Evolutionary conservation across 2,113 vertebrate species (phyloP), one percentile per base, ranked within the genome.

Genomic region (Ibidorhyncha struthersii): DNA sequence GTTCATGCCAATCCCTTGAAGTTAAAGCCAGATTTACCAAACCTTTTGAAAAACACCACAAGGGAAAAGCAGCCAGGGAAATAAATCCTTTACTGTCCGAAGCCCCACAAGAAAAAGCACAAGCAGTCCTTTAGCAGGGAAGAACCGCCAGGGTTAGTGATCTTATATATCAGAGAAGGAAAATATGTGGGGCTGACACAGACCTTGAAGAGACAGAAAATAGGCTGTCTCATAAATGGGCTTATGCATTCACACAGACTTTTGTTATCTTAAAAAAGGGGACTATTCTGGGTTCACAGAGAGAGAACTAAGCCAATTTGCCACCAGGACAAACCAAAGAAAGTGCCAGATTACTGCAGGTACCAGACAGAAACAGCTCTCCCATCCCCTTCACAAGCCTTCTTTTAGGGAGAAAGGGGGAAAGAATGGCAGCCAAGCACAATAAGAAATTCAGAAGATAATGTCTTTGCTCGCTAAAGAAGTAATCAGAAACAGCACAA

Each of bases 401-500:
- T 26, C 40, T n/a, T 62, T 71, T 45, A 45, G 45, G 45, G 45
- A 19, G 45, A 45, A 45, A 45, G 45, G 45, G 45, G 18, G 43
- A 61, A 80, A 32, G 49, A 56, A 79, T 3, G 6, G 65, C 38
- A 85, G 29, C 10, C 10, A 53, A 85, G 43, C 10, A 52, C 8
- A 78, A 0, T 26, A 56, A 65, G 50, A 86, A 94, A 74, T 47
- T 50, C 40, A 47, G 47, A 1, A 62, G 36, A 29, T 38, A 61
- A 83, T 21, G 34, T 30, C 65, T 95, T 65, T 47, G 11, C 14
- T 83, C 36, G 71, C 72, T 58, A 10, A 83, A 72, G 41, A 79
- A 12, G 49, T 53, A 93, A 92, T 47, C 36, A 82, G 52, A 94
- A 96, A 65, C 27, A 65, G 36, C 41, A 73, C 15, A 91, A 79